Base-by-base conservation (phyloP, 2,888 invertebrate genomes). In the Aromia moschata region DNA sequence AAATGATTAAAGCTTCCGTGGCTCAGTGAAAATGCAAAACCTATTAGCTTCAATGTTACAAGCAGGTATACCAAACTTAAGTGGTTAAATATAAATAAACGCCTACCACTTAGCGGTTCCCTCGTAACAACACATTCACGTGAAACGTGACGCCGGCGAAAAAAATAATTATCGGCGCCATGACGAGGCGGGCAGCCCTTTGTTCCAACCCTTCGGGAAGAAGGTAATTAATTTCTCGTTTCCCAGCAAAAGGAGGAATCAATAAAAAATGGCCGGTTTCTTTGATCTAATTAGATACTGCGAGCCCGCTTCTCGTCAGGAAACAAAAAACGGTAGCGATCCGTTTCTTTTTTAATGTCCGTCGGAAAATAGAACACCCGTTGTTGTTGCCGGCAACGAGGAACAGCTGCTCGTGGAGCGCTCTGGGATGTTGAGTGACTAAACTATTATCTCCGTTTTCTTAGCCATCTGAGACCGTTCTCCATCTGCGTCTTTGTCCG, bases 361-460 rank as follows among this genome's bases (percentile, higher is more conserved):
- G 37, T 30, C 18, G 45, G 43, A 49, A 17, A 41, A 41, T 25
- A 60, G 64, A 66, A 62, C 54, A 49, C 56, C 56, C 49, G 55
- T 47, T n/a, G n/a, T n/a, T n/a, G n/a, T n/a, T 47, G 58, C 60
- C 59, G 49, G 61, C 65, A 64, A 41, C 56, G 41, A 41, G 54
- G 68, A 70, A 69, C 66, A 65, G 58, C 63, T 52, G 57, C 57
- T 52, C 41, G 43, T 49, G 47, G 40, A 60, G 43, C 46, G 65
- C 62, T 69, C 66, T 69, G 67, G 66, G 66, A 65, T 67, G 68
- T 67, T 68, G 70, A 70, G 68, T 66, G 61, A 67, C 60, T 62
- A 58, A 47, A 60, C 60, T 57, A 66, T 66, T 61, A 66, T 67
- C 66, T 60, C 61, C 62, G 64, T 70, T 62, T 70, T 67, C 66